These are phyloP conservation scores for Crotalus viridis DNA, from an alignment of 2,113 vertebrate species.

Conservation along the genomic window DNA sequence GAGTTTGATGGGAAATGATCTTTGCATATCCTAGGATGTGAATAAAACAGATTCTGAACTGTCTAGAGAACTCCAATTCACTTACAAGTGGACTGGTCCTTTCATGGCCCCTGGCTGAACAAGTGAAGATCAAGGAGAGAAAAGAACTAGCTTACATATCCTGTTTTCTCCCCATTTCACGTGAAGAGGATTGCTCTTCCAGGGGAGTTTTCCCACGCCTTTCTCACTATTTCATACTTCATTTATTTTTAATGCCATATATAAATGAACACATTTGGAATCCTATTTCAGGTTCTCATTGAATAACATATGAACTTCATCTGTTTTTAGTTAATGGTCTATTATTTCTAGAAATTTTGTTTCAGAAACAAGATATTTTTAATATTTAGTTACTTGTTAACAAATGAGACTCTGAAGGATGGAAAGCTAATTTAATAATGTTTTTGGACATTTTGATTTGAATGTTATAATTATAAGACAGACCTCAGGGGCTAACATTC, in stretches of 20 bases:
- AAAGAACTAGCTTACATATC: background rate
- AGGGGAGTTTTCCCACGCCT: slow-evolving; percentile 9
- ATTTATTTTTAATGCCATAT: slow-evolving; percentile 21
- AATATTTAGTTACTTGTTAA: background rate
- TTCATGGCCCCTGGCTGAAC: background rate
- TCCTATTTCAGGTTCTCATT: slow-evolving; percentile 36
- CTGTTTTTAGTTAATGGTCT: slow-evolving; percentile 20
- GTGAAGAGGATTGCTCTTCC: background rate
- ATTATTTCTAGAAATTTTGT: slow-evolving; percentile 40
- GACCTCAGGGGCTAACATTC: background rate
- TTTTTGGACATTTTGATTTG: slow-evolving; percentile 7
- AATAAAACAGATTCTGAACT: background rate
- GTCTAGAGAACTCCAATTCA: background rate
- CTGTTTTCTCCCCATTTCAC: background rate
- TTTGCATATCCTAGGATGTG: background rate
- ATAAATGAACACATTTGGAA: slow-evolving; percentile 33
- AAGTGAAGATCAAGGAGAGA: background rate
- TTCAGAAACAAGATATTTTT: slow-evolving; percentile 19
- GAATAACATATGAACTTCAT: slow-evolving; percentile 33
- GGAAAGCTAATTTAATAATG: background rate
- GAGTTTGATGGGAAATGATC: background rate
- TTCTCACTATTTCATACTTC: background rate
- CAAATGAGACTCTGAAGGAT: slow-evolving; percentile 26
- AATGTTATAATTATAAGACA: slow-evolving; percentile 17
- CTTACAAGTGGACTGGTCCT: background rate